phyloP scores from a whole-genome alignment of 2,113 vertebrate species.

The Phasianus colchicus region DNA sequence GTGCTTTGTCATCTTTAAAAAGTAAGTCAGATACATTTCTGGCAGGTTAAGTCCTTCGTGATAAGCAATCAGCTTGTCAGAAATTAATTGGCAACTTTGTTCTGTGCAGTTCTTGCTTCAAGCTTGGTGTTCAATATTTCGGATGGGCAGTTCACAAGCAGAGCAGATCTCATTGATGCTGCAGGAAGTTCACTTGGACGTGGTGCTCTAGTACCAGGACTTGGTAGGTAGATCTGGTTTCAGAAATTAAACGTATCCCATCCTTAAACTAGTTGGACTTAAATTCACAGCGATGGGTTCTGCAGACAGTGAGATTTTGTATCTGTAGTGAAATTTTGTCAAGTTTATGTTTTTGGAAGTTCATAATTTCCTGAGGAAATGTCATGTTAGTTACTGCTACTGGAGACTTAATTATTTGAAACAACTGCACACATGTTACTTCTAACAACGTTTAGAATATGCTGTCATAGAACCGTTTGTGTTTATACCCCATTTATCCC shows the following conservation, averaged over 20 bases:
- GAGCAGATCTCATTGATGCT: conserved; percentile 95
- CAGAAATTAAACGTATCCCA: not conserved
- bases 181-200: conserved; percentile 95
- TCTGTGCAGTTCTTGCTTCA: conserved; percentile 89
- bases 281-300: not conserved
- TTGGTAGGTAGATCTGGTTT: conserved; percentile 79
- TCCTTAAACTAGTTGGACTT: not conserved
- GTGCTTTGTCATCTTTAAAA: conserved; percentile 95
- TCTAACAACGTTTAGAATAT: no score
- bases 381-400: not conserved
- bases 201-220: conserved; percentile 94
- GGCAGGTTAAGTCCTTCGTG: not conserved
- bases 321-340: not conserved
- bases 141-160: conserved; percentile 95
- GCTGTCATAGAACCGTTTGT: no score
- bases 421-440: no score
- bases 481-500: no score
- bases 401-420: no score
- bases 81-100: not conserved
- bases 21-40: conserved; percentile 76
- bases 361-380: not conserved
- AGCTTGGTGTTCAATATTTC: conserved; percentile 94
- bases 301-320: not conserved
- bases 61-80: not conserved
- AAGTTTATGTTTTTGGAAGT: not conserved